These are phyloP conservation scores for Gymnocephalus cernua DNA, from an alignment of 2,113 vertebrate genomes.

Conservation along the genomic window DNA sequence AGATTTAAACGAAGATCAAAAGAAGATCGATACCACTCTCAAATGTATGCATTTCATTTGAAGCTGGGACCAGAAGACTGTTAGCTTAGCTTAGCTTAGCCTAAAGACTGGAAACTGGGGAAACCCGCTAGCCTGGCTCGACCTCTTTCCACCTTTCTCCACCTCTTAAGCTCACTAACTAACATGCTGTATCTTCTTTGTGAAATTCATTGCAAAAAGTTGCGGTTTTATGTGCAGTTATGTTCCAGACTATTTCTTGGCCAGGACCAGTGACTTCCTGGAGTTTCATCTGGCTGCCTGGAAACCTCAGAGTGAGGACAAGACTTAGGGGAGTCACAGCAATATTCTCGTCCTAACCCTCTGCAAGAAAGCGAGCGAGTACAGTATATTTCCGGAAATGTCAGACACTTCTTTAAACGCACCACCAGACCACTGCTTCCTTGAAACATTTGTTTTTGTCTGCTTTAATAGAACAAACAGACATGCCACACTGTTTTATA, in stretches of 20 bases:
- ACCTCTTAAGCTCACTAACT: background rate
- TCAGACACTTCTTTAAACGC: background rate
- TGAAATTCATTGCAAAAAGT: slow-evolving; percentile 1
- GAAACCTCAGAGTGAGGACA: background rate
- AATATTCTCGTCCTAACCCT: background rate
- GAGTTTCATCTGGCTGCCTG: background rate
- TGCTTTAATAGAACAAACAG: slow-evolving; percentile 24
- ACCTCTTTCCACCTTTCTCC: background rate
- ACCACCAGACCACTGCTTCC: slow-evolving; percentile 22
- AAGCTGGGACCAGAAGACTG: background rate
- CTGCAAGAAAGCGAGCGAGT: background rate
- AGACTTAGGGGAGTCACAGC: background rate
- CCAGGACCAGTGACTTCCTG: background rate
- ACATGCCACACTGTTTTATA: slow-evolving; percentile 16
- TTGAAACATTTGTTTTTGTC: slow-evolving; percentile 16
- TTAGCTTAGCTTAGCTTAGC: slow-evolving; percentile 15
- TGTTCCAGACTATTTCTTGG: slow-evolving; percentile 1
- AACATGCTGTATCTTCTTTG: slow-evolving; percentile 1
- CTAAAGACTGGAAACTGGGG: background rate
- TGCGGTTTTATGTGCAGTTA: background rate
- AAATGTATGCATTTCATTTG: background rate
- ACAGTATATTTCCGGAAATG: slow-evolving; percentile 15
- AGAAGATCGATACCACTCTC: background rate
- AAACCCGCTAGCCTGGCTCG: background rate
- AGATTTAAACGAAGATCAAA: background rate